phyloP scores from a whole-genome alignment of 2,113 vertebrate species.

The Noctilio leporinus region DNA sequence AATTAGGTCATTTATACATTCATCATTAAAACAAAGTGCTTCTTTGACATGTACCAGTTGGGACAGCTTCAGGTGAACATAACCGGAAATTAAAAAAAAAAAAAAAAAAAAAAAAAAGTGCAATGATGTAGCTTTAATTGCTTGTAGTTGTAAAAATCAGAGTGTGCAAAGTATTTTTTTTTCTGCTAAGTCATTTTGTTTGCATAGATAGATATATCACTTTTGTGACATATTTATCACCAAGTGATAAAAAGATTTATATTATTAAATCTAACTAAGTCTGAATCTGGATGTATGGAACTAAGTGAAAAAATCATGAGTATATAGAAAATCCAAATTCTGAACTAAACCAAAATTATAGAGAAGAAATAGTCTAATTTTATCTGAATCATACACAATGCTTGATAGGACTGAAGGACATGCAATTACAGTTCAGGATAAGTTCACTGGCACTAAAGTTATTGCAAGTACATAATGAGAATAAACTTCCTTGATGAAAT shows the following conservation, averaged over 20 bases:
- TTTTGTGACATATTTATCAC: conserved; percentile 4
- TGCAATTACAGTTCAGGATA: conserved; percentile 18
- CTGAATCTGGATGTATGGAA: neutral
- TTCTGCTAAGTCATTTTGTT: neutral
- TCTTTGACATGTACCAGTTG: neutral
- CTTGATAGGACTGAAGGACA: neutral
- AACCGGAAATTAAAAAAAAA: neutral
- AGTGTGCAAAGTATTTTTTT: neutral
- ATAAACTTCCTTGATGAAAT: conserved; percentile 43
- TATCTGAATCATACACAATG: neutral
- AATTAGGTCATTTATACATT: neutral
- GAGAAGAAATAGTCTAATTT: conserved; percentile 31
- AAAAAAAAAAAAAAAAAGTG: no score
- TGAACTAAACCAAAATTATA: conserved; percentile 30
- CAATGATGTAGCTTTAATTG: neutral
- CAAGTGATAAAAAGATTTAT: neutral
- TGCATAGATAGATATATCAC: neutral
- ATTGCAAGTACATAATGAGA: conserved; percentile 49
- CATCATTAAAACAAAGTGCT: neutral
- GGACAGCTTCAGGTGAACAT: neutral
- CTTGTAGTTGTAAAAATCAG: neutral
- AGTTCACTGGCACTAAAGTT: conserved; percentile 58
- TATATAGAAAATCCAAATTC: conserved; percentile 33
- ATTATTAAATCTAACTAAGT: conserved; percentile 2
- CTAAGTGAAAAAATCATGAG: neutral